phyloP scores from a whole-genome alignment of 2,113 vertebrate genomes.

The Perca flavescens region DNA sequence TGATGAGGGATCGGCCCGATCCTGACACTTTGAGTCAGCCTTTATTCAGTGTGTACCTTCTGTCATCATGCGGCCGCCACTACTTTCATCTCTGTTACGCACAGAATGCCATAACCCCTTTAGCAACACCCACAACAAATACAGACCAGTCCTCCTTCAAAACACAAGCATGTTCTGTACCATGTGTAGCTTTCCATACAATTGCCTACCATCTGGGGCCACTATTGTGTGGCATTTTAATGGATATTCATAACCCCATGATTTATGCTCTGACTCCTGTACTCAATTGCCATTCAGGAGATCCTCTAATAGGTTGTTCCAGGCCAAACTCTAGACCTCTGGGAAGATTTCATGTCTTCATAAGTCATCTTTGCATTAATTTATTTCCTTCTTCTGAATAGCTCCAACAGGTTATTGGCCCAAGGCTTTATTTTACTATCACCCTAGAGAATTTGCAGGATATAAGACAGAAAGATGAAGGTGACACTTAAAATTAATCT shows the following conservation, averaged over 20 bases:
- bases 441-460: slow-evolving; percentile 21
- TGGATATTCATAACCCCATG: slow-evolving; percentile 24
- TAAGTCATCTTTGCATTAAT: slow-evolving; percentile 37
- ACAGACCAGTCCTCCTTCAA: neutral
- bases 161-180: neutral
- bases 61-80: slow-evolving; percentile 44
- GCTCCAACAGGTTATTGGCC: slow-evolving; percentile 15
- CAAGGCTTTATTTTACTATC: slow-evolving; percentile 1
- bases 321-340: slow-evolving; percentile 11
- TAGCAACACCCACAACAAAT: slow-evolving; percentile 52
- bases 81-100: slow-evolving; percentile 70
- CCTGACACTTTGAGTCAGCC: slow-evolving; percentile 68
- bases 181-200: slow-evolving; percentile 2
- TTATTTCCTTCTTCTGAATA: slow-evolving; percentile 9
- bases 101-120: slow-evolving; percentile 35
- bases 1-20: slow-evolving; percentile 69
- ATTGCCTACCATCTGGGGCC: slow-evolving; percentile 21
- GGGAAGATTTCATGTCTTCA: slow-evolving; percentile 26
- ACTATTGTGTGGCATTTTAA: slow-evolving; percentile 29
- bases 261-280: slow-evolving; percentile 38
- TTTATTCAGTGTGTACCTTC: slow-evolving; percentile 66
- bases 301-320: slow-evolving; percentile 19
- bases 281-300: slow-evolving; percentile 28
- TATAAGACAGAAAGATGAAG: slow-evolving; percentile 49
- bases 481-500: slow-evolving; percentile 31